A percentile compares a stretch with the other conserved stretches of the same genome.
phyloP scores from a whole-genome alignment of 2,888 invertebrate species.

The Ellobium chinense region DNA sequence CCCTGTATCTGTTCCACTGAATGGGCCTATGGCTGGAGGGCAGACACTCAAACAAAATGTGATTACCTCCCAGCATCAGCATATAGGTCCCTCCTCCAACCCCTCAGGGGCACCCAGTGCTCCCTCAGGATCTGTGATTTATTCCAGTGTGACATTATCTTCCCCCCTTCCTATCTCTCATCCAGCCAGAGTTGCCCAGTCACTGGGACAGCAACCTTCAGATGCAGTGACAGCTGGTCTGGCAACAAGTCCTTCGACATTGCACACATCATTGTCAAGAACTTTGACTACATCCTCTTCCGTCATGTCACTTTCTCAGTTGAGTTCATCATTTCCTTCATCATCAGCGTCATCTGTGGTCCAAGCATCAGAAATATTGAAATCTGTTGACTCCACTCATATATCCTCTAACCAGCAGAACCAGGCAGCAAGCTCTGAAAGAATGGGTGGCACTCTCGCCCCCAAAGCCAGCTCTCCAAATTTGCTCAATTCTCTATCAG shows the following conservation, averaged over 20 bases:
- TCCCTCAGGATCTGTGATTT: constrained; percentile 42
- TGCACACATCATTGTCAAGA: constrained; percentile 2
- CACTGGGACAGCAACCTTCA: background rate
- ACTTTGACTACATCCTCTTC: constrained; percentile 4
- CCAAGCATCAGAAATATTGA: constrained; percentile 22
- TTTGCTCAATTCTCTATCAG: constrained; percentile 52
- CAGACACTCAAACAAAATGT: background rate
- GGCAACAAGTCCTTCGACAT: background rate
- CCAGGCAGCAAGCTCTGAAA: constrained; percentile 43
- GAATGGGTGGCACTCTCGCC: constrained; percentile 1
- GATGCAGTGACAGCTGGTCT: background rate
- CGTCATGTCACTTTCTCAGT: background rate
- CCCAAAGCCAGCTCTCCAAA: constrained; percentile 30
- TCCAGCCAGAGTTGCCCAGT: background rate
- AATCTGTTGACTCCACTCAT: background rate
- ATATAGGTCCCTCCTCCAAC: background rate
- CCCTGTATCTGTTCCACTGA: background rate
- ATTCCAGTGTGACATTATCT: constrained; percentile 20
- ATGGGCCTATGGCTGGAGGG: constrained; percentile 12
- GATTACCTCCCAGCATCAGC: background rate
- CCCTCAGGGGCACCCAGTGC: background rate
- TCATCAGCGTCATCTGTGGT: background rate
- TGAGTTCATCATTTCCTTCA: constrained; percentile 16
- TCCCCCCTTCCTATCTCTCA: constrained; percentile 28
- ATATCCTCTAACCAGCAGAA: constrained; percentile 14